Evolutionary conservation across 1,140 invertebrate species (phyloP).

Genomic region (Caenorhabditis elegans): WBcel235 BX284605.5:14026501-14027000

Average conservation of each 20-base stretch:
- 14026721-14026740: neutral
- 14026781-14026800: constrained; percentile 9
- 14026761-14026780: constrained; percentile 15
- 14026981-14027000: no score
- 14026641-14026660: neutral
- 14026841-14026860: neutral
- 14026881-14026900: neutral
- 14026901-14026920: neutral
- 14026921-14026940: neutral
- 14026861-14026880: neutral
- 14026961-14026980: neutral
- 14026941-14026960: neutral
- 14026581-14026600: neutral
- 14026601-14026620: neutral
- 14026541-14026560: no score
- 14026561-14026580: no score
- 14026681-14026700: neutral
- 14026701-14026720: constrained; percentile 8
- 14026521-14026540: no score
- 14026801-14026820: constrained; percentile 16
- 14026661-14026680: neutral
- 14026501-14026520: neutral
- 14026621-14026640: neutral
- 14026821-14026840: neutral
- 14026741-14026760: neutral